Evolutionary conservation across 30 jellyfish, hydroid and myxozoan genomes (phyloP).

Genomic region (Turritopsis rubra): DNA sequence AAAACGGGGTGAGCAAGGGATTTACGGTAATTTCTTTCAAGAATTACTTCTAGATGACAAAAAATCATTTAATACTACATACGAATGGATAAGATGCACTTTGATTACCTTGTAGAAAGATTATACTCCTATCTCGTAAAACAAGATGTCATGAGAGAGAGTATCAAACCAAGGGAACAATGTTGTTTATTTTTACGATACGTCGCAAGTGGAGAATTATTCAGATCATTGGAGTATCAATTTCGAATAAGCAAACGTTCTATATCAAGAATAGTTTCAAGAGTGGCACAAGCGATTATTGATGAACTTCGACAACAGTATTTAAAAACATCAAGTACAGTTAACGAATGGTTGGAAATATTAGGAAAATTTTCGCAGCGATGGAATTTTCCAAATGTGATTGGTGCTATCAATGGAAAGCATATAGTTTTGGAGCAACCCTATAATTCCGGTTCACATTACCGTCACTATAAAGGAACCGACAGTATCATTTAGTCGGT

Average conservation of each 20-base stretch:
- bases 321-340: background rate
- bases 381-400: slow-evolving; percentile 8
- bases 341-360: slow-evolving; percentile 7
- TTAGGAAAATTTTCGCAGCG: background rate
- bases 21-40: slow-evolving; percentile 7
- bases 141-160: slow-evolving; percentile 10
- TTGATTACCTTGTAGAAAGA: slow-evolving; percentile 8
- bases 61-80: slow-evolving; percentile 1
- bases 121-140: slow-evolving; percentile 5
- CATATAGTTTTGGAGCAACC: slow-evolving; percentile 21
- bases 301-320: slow-evolving; percentile 4
- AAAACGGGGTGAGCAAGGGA: slow-evolving; percentile 14
- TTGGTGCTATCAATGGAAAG: slow-evolving; percentile 25
- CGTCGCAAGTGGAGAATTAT: slow-evolving; percentile 10
- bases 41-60: slow-evolving; percentile 7
- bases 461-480: slow-evolving; percentile 15
- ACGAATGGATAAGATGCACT: slow-evolving; percentile 10
- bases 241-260: slow-evolving; percentile 9
- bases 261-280: slow-evolving; percentile 2
- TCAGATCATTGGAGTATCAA: slow-evolving; percentile 3
- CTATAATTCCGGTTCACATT: slow-evolving; percentile 9
- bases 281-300: slow-evolving; percentile 12
- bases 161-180: slow-evolving; percentile 8
- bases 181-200: slow-evolving; percentile 5
- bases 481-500: slow-evolving; percentile 20